Base-by-base conservation (phyloP, 2,888 invertebrate genomes). In the Zootermopsis nevadensis region DNA sequence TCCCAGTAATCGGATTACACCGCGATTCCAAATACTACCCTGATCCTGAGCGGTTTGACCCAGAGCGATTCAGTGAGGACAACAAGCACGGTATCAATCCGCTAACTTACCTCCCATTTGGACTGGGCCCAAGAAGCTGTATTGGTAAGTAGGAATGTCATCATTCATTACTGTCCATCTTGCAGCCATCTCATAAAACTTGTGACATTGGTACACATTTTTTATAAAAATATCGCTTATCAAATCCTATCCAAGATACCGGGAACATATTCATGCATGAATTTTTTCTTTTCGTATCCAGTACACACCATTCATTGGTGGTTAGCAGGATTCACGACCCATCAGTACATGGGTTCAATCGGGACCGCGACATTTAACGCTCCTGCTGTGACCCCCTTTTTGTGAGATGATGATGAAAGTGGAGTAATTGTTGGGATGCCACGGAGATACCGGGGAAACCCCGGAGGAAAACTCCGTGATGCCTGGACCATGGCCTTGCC, bases 41-140 rank as follows among this genome's bases (percentile, higher is more conserved):
- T 33, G 82, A 82, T 60, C 82, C 82, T 7, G 76, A 84, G 2
- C 89, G 89, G n/a, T 90, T 91, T 30, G 86, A 88, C n/a, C 89
- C 90, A 0, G 90, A 90, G 72, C 66, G 77, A 42, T 82, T 82
- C 66, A 77, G 55, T 12, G 77, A 82, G 10, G 82, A 82, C 38
- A 82, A 82, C 42, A 82, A 82, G 42, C 76, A 82, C 12, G 67
- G 66, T 0, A 82, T 82, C 60, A 77, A 82, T n/a, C 82, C 77
- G 6, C 42, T 66, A 24, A 88, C 90, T 0, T 92, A 91, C 84
- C 85, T 91, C 86, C 92, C 93, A 0, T 93, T 93, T 82, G 93
- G 93, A 1, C 60, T 89, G 0, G 94, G 94, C 6, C 93, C 92
- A 1, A 90, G 93, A 83, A 93, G 91, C 87, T 94, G 94, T 86